phyloP scores from a whole-genome alignment of 2,797 vertebrate species.

The Cyprinella venusta region DNA sequence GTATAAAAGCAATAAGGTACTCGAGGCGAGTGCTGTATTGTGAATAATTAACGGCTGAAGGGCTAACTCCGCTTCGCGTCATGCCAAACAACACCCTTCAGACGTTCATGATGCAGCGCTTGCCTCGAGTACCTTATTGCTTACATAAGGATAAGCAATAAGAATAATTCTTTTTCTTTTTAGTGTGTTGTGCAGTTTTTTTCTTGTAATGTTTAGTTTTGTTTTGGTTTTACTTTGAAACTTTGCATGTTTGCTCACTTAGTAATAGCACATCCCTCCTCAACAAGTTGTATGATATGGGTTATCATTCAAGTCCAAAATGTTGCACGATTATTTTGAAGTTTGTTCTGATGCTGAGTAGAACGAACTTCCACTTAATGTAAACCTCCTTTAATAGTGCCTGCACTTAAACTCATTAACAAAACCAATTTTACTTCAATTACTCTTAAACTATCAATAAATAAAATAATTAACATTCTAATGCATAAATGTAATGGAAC shows the following conservation, averaged over 20 bases:
- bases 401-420: not conserved
- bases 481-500: slow-evolving; percentile 23
- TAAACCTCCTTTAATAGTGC: not conserved
- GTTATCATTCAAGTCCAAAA: not conserved
- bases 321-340: not conserved
- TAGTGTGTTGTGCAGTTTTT: no score
- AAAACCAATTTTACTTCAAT: not conserved
- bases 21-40: no score
- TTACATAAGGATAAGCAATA: no score
- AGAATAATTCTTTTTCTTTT: no score
- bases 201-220: no score
- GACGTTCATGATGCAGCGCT: no score
- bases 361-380: not conserved
- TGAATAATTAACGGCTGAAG: no score
- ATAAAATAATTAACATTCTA: slow-evolving; percentile 9
- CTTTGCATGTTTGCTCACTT: not conserved
- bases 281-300: not conserved
- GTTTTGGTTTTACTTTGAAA: not conserved
- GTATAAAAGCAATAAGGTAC: no score
- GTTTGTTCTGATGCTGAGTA: not conserved
- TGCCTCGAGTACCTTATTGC: no score
- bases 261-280: not conserved
- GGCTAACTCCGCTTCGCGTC: no score
- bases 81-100: no score
- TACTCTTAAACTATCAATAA: slow-evolving; percentile 20